Evolutionary conservation across 92 coral and sea anemone species (phyloP).

Genomic region (Scolanthus callimorphus): DNA sequence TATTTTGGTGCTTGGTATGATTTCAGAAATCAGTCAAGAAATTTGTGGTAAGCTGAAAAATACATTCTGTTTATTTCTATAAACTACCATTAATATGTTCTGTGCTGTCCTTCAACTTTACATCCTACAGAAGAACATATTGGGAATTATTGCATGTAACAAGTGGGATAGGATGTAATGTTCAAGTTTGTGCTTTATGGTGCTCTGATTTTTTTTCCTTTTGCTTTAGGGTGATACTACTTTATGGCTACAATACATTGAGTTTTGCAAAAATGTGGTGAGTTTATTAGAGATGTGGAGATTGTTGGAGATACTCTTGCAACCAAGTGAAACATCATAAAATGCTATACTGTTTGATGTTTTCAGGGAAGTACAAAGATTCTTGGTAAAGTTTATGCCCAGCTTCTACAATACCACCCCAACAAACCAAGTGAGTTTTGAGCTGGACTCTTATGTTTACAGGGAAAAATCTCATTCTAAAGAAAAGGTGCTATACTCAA

Average conservation of each 20-base stretch:
- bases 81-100: no score
- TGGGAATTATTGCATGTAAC: no score
- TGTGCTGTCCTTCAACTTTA: no score
- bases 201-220: neutral
- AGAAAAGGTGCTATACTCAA: no score
- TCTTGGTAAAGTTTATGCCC: conserved; percentile 81
- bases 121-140: no score
- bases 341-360: no score
- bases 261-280: conserved; percentile 87
- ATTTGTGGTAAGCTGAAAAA: conserved; percentile 59
- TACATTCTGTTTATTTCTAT: no score
- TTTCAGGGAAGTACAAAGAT: conserved; percentile 73
- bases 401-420: conserved; percentile 83
- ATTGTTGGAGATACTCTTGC: neutral
- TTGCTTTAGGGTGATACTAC: conserved; percentile 73
- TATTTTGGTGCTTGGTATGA: no score
- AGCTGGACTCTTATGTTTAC: no score
- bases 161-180: no score
- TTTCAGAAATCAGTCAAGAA: conserved; percentile 85
- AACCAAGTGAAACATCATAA: no score
- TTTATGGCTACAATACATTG: conserved; percentile 95
- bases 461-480: no score
- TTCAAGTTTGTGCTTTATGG: neutral
- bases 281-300: conserved; percentile 6
- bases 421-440: conserved; percentile 91